These are phyloP conservation scores for Pedetes capensis DNA, from an alignment of 2,113 vertebrate species.

Conservation along the genomic window DNA sequence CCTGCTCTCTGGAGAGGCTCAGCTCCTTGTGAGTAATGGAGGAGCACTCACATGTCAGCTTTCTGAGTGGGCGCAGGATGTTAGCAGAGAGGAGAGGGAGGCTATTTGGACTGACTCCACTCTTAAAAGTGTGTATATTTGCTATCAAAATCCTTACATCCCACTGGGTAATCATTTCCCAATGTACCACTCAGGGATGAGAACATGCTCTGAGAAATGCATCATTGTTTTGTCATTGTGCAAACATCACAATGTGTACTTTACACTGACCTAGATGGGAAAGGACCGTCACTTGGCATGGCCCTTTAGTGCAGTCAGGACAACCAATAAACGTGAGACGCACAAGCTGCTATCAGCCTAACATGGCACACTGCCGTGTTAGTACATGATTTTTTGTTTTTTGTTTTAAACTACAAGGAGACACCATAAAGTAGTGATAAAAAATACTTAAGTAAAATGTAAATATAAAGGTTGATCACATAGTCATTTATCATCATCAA, in stretches of 20 bases:
- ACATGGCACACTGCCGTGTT: background rate
- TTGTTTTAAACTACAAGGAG: background rate
- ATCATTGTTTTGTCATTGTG: background rate
- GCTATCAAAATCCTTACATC: background rate
- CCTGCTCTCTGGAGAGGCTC: slow-evolving; percentile 71
- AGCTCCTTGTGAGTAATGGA: slow-evolving; percentile 77
- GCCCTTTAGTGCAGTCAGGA: background rate
- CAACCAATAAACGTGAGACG: background rate
- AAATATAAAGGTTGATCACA: background rate
- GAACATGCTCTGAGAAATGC: background rate
- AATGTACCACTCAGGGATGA: background rate
- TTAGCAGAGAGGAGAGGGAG: background rate
- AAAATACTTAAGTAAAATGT: background rate
- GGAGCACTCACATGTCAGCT: background rate
- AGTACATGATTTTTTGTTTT: too few species aligned
- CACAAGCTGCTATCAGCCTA: background rate
- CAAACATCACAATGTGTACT: too few species aligned
- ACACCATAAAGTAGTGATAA: background rate
- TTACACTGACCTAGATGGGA: background rate
- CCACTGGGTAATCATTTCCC: background rate
- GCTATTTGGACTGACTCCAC: background rate
- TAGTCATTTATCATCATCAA: background rate
- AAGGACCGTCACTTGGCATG: background rate
- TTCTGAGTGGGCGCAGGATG: background rate
- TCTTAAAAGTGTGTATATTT: background rate